A percentile compares a stretch with the other conserved stretches of the same genome.
Evolutionary conservation across 2,888 invertebrate species (phyloP).

Genomic region (Lissocephala sabroskyi): DNA sequence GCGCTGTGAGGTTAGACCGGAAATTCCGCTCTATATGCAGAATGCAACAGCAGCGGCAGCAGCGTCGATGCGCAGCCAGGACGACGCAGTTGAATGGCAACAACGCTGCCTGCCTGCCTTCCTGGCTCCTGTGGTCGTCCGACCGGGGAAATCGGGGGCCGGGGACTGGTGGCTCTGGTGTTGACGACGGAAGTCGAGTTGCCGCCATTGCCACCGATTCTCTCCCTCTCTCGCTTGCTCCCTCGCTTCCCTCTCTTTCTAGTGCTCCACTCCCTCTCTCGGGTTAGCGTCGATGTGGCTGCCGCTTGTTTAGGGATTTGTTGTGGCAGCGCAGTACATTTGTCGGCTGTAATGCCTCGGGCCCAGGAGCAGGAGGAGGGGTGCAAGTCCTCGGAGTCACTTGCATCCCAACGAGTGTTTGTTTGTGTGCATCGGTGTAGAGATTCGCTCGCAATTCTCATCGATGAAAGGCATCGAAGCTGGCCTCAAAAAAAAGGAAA

Average conservation of each 20-base stretch:
- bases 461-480: constrained; percentile 31
- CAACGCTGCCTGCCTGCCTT: neutral
- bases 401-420: neutral
- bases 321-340: constrained; percentile 59
- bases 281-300: constrained; percentile 29
- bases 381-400: neutral
- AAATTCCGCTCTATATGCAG: constrained; percentile 64
- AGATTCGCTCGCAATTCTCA: constrained; percentile 26
- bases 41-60: constrained; percentile 37
- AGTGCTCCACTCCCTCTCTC: constrained; percentile 1
- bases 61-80: constrained; percentile 13
- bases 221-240: too few species aligned
- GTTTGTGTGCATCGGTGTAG: constrained; percentile 7
- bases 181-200: constrained; percentile 55
- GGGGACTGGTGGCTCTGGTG: constrained; percentile 24
- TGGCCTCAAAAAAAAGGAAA: constrained; percentile 31
- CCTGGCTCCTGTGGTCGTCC: constrained; percentile 13
- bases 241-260: too few species aligned
- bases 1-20: constrained; percentile 67
- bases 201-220: constrained; percentile 6
- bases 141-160: constrained; percentile 8
- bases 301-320: constrained; percentile 60
- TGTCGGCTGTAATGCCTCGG: constrained; percentile 45
- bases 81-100: constrained; percentile 13
- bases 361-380: constrained; percentile 12